phyloP scores from a whole-genome alignment of 2,797 vertebrate genomes.

The Cichlasoma orientale region DNA sequence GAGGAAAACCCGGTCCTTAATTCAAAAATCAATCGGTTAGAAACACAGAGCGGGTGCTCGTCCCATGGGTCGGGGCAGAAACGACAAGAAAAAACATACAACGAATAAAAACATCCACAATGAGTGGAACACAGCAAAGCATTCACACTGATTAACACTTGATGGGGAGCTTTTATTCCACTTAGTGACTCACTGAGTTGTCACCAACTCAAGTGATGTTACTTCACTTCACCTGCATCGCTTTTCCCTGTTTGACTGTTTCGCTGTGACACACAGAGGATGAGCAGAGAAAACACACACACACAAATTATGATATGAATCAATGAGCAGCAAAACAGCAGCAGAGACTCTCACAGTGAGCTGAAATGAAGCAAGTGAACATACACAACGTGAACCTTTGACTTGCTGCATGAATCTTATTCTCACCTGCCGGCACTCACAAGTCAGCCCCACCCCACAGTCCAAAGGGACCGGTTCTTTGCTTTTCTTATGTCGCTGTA shows the following conservation, averaged over 20 bases:
- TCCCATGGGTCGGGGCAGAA: neutral
- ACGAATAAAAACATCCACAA: neutral
- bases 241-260: neutral
- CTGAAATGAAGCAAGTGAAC: neutral
- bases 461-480: too few relatives aligned
- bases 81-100: fast-evolving
- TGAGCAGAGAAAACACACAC: neutral
- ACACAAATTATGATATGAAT: neutral
- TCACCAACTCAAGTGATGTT: neutral
- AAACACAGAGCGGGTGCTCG: fast-evolving
- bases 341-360: neutral
- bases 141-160: neutral
- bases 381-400: neutral
- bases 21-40: neutral
- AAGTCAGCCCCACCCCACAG: neutral
- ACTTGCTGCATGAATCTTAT: neutral
- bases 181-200: neutral
- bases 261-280: neutral
- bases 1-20: neutral
- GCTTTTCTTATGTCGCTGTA: neutral
- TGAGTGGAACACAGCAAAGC: neutral
- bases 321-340: neutral
- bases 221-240: neutral
- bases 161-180: neutral
- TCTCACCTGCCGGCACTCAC: neutral